Conservation (phyloP, 2,888 invertebrate genomes). For the Meiosimyza platycephala region DNA sequence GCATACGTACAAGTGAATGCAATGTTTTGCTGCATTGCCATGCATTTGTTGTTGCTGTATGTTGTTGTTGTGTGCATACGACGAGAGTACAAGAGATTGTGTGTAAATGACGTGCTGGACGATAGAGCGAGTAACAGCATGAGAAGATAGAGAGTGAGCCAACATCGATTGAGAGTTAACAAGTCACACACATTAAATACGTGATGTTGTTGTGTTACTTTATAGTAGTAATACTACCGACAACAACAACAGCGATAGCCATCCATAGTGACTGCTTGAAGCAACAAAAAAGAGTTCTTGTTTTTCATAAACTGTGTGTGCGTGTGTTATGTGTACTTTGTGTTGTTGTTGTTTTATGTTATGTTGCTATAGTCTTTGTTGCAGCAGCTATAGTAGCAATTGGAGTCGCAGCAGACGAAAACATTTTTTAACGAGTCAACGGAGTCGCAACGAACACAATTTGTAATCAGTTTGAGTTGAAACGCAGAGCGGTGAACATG, state of each 20-base stretch:
- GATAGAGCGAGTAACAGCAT: constrained; percentile 44
- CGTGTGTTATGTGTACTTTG: constrained; percentile 7
- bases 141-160: constrained; percentile 21
- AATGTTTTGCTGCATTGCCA: constrained; percentile 1
- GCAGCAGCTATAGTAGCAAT: constrained; percentile 42
- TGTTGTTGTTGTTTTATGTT: constrained; percentile 17
- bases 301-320: constrained; percentile 8
- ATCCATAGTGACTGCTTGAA: constrained; percentile 2
- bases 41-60: neutral
- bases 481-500: constrained; percentile 67
- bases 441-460: constrained; percentile 62
- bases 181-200: constrained; percentile 13
- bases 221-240: constrained; percentile 14
- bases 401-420: constrained; percentile 39
- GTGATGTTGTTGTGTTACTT: constrained; percentile 25
- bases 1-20: neutral
- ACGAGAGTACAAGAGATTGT: neutral
- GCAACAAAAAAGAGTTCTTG: constrained; percentile 28
- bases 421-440: constrained; percentile 64
- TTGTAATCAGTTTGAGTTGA: constrained; percentile 67
- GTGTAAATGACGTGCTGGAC: neutral
- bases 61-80: neutral
- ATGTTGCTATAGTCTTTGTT: constrained; percentile 37
- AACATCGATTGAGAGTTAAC: neutral
- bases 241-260: constrained; percentile 11